These are phyloP conservation scores for Ascidia mentula DNA, from an alignment of 23 tunicate genomes.

Conservation along the genomic window DNA sequence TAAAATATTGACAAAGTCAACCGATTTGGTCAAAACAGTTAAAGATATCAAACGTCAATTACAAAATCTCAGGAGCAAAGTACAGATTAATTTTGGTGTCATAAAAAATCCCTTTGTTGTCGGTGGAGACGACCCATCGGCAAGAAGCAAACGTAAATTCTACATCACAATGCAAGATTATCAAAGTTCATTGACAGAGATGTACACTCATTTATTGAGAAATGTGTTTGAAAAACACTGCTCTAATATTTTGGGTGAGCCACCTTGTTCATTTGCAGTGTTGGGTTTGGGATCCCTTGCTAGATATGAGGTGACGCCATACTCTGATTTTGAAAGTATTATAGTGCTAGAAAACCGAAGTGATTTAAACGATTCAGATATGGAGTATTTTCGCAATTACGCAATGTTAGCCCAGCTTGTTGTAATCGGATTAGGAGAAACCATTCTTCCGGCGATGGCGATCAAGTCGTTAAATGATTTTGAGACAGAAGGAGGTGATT, in stretches of 20 bases:
- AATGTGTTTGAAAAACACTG: conserved; percentile 7
- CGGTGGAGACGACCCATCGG: not conserved
- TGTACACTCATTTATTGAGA: not conserved
- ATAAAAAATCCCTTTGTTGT: not conserved
- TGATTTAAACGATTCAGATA: not conserved
- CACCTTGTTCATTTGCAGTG: conserved; percentile 23
- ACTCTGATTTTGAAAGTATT: conserved; percentile 24
- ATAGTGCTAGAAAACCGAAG: conserved; percentile 11
- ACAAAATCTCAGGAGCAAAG: not conserved
- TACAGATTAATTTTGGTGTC: not conserved
- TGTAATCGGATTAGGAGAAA: conserved; percentile 26
- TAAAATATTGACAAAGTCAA: not conserved
- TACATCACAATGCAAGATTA: not conserved
- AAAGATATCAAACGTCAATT: not conserved
- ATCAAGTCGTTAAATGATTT: conserved; percentile 12
- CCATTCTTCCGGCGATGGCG: conserved; percentile 20
- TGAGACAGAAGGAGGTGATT: conserved; percentile 9
- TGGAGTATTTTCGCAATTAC: conserved; percentile 20
- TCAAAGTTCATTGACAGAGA: not conserved
- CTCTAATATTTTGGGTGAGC: conserved; percentile 4
- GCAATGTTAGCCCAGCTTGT: conserved; percentile 18
- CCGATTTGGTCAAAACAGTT: not conserved
- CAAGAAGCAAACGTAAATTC: not conserved
- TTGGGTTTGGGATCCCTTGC: conserved; percentile 41
- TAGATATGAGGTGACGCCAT: conserved; percentile 12